phyloP scores from a whole-genome alignment of 2,888 invertebrate species.

The Nymphalis urticae region DNA sequence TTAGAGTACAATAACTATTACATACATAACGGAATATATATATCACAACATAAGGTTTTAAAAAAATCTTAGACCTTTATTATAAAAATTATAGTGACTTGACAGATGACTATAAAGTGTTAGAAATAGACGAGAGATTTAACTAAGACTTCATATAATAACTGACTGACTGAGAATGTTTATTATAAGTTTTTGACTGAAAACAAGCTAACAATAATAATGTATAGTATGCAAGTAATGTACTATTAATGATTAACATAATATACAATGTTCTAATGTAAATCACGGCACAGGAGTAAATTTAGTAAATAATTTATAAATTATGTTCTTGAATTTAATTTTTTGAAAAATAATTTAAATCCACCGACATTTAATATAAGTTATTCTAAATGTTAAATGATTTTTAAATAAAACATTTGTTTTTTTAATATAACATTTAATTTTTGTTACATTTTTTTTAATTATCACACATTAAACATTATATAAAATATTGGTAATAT shows the following conservation, averaged over 20 bases:
- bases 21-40: too few species aligned
- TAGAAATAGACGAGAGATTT: too few species aligned
- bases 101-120: too few species aligned
- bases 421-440: background rate
- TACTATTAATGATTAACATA: too few species aligned
- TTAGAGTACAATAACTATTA: too few species aligned
- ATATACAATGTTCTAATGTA: too few species aligned
- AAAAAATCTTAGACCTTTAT: too few species aligned
- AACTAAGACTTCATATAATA: background rate
- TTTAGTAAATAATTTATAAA: background rate
- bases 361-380: constrained; percentile 1
- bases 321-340: background rate
- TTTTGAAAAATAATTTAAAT: constrained; percentile 3
- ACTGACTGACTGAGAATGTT: background rate
- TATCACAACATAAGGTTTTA: too few species aligned
- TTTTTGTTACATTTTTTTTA: background rate
- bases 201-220: background rate
- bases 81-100: too few species aligned
- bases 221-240: too few species aligned
- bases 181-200: constrained; percentile 6
- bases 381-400: background rate
- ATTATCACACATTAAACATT: background rate
- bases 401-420: constrained; percentile 6
- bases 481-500: background rate
- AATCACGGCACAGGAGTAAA: background rate